Base-by-base conservation (phyloP, 2,113 vertebrate genomes). In the Ailurus styani region DNA sequence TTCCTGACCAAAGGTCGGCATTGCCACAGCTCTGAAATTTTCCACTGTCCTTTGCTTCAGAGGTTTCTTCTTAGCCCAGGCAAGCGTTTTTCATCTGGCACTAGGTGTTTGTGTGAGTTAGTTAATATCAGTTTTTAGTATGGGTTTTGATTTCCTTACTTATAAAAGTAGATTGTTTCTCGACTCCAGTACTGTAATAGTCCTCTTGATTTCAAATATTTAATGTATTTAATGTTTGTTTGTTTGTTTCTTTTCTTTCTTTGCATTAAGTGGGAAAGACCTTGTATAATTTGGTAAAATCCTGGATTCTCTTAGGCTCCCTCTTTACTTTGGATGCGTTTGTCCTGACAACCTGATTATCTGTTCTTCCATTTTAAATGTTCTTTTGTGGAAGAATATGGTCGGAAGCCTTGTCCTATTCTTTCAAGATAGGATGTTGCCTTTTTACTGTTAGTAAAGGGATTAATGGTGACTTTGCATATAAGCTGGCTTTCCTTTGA, bases 241-340 rank as follows among this genome's bases (percentile, higher is more conserved):
- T 62, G 52, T 85, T 96, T 42, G 0, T 37, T 97, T 98, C 3
- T 98, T 97, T n/a, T 97, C 98, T 23, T 98, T 97, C n/a, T 93
- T 97, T 93, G 77, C 14, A 92, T 96, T 95, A 75, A 97, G 83
- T 93, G 92, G 91, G 90, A 98, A 98, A 97, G 93, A 91, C 90
- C 89, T 96, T 98, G 93, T 98, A 96, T 98, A 98, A 97, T 96
- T 98, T 98, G 98, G 97, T 96, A 97, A 84, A 98, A 95, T 93
- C 47, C 27, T 2, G 9, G 47, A 47, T 98, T 98, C 98, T 97
- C 68, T 97, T 98, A 98, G 54, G 95, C 93, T 98, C 82, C 96
- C 66, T 54, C 82, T 97, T 78, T 97, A 96, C 97, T 98, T 95
- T 98, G 90, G 96, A 96, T 97, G 90, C 97, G 90, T 97, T 97